Evolutionary conservation across 1,140 invertebrate species (phyloP).

Genomic region (Drepana arcuata): DNA sequence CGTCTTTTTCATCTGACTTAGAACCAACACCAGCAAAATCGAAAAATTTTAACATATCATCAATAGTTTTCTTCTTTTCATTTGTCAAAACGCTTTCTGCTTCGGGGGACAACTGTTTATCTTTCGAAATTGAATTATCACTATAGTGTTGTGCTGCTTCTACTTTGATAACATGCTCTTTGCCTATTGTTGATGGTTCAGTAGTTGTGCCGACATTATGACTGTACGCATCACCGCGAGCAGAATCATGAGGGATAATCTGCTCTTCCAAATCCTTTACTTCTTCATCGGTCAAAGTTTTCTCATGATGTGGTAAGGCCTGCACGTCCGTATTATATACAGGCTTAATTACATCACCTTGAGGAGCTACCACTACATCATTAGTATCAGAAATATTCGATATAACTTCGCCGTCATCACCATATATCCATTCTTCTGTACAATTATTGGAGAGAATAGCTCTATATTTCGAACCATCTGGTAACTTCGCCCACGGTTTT

Average conservation of each 20-base stretch:
- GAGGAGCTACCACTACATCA: conserved; percentile 4
- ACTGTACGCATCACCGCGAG: no score
- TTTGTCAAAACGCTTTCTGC: conserved; percentile 19
- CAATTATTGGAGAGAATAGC: conserved; percentile 64
- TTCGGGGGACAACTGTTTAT: conserved; percentile 13
- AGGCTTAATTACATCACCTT: conserved; percentile 42
- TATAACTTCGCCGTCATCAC: conserved; percentile 50
- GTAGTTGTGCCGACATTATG: no score
- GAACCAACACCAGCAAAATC: conserved; percentile 34
- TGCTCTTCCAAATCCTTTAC: conserved; percentile 57
- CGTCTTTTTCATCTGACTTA: conserved; percentile 8
- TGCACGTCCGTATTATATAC: conserved; percentile 38
- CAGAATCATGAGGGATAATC: conserved; percentile 51
- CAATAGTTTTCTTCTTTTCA: conserved; percentile 47
- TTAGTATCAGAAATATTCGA: conserved; percentile 22
- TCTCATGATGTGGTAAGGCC: conserved; percentile 27
- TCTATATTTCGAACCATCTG: conserved; percentile 59
- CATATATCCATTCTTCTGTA: conserved; percentile 60
- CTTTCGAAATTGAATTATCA: conserved; percentile 16
- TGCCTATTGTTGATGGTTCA: no score
- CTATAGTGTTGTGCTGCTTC: conserved; percentile 17
- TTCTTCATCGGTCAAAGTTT: conserved; percentile 36
- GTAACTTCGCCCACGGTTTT: conserved; percentile 60
- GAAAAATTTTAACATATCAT: conserved; percentile 54
- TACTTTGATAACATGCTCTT: conserved; percentile 11